Evolutionary conservation across 2,888 invertebrate genomes (phyloP).

Genomic region (Trimorus sp.): DNA sequence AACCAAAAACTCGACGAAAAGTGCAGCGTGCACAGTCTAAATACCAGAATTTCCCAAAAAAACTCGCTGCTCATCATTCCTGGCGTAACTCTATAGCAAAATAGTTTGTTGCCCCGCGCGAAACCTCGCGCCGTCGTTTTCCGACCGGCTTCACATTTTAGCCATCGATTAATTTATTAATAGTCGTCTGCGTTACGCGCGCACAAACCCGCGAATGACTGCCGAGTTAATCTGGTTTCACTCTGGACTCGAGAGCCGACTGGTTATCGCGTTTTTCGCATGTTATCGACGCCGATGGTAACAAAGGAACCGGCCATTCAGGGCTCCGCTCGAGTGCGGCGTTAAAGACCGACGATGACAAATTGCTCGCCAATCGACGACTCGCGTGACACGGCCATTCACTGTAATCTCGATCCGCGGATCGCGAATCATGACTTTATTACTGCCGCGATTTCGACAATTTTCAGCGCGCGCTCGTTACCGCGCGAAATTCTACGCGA

Average conservation of each 20-base stretch:
- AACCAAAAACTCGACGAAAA: too few relatives aligned
- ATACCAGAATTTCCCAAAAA: too few relatives aligned
- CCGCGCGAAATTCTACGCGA: slow-evolving; percentile 20
- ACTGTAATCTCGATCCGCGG: slow-evolving; percentile 48
- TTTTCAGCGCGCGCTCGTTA: slow-evolving; percentile 26
- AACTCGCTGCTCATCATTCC: too few relatives aligned
- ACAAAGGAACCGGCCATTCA: slow-evolving; percentile 47
- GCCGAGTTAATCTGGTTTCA: slow-evolving; percentile 45
- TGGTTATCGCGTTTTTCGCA: slow-evolving; percentile 42
- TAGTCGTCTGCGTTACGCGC: slow-evolving; percentile 30
- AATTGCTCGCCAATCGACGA: slow-evolving; percentile 59
- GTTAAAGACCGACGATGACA: slow-evolving; percentile 59
- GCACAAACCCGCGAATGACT: slow-evolving; percentile 10
- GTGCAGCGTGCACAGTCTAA: too few relatives aligned
- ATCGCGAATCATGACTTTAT: slow-evolving; percentile 60
- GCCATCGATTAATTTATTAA: slow-evolving; percentile 62
- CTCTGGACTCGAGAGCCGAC: slow-evolving; percentile 19
- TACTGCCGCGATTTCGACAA: slow-evolving; percentile 37
- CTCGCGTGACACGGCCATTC: slow-evolving; percentile 60
- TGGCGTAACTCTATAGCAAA: slow-evolving; percentile 10
- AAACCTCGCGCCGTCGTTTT: slow-evolving; percentile 45
- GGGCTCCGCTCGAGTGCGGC: slow-evolving; percentile 29
- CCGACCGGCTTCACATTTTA: slow-evolving; percentile 53
- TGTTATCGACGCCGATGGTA: slow-evolving; percentile 26
- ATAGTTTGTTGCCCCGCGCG: slow-evolving; percentile 34